These are phyloP conservation scores for Scarus forsteni DNA, from an alignment of 2,797 vertebrate species.

Conservation along the genomic window DNA sequence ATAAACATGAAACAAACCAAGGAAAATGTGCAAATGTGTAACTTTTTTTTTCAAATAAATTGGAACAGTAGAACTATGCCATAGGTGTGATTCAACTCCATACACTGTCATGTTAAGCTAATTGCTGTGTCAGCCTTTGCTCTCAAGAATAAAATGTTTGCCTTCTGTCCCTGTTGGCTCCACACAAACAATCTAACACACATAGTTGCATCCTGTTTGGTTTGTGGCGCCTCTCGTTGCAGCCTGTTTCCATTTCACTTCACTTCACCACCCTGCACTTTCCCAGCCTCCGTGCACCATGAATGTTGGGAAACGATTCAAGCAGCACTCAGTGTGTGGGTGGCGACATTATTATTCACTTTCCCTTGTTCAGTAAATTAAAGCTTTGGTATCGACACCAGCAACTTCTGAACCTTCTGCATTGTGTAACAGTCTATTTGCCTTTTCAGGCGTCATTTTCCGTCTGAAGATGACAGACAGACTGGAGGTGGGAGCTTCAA, in stretches of 20 bases:
- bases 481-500: slow-evolving; percentile 52
- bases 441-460: slow-evolving; percentile 61
- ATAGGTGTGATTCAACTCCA: no score
- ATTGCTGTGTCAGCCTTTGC: slow-evolving; percentile 4
- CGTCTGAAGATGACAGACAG: slow-evolving; percentile 57
- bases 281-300: slow-evolving; percentile 41
- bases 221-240: slow-evolving; percentile 46
- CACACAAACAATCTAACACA: slow-evolving; percentile 27
- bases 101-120: background rate
- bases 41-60: no score
- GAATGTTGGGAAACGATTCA: slow-evolving; percentile 52
- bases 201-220: slow-evolving; percentile 46
- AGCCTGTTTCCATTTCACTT: slow-evolving; percentile 66
- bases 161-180: slow-evolving; percentile 20
- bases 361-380: slow-evolving; percentile 72
- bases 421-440: slow-evolving; percentile 67
- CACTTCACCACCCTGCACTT: slow-evolving; percentile 58
- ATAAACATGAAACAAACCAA: no score
- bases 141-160: slow-evolving; percentile 24
- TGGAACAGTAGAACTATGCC: no score
- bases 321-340: slow-evolving; percentile 60
- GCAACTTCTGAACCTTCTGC: slow-evolving; percentile 57
- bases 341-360: slow-evolving; percentile 65
- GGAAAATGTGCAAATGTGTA: no score
- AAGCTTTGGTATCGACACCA: slow-evolving; percentile 69